A percentile compares a stretch with the other conserved stretches of the same genome.
Evolutionary conservation across 2,797 vertebrate species (phyloP).

Genomic region (Notolepis coatsorum): DNA sequence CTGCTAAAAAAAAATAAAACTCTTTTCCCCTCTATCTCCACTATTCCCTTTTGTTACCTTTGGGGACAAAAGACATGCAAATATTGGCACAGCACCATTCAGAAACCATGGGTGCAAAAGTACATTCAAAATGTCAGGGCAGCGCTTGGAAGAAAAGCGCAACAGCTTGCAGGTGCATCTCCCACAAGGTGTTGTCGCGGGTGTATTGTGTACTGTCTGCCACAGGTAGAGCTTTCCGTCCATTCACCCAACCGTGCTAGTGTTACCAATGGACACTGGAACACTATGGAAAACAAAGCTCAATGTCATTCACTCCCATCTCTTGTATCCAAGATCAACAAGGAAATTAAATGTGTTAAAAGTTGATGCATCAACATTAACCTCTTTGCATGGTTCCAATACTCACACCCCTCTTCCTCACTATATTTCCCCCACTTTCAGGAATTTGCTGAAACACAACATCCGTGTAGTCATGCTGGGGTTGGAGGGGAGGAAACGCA

Average conservation of each 20-base stretch:
- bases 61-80: slow-evolving; percentile 80
- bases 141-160: slow-evolving; percentile 46
- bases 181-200: slow-evolving; percentile 14
- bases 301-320: neutral
- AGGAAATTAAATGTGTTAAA: slow-evolving; percentile 20
- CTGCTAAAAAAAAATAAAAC: slow-evolving; percentile 72
- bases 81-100: slow-evolving; percentile 72
- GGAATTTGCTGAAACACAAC: slow-evolving; percentile 88
- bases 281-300: neutral
- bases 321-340: slow-evolving; percentile 3
- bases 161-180: slow-evolving; percentile 63
- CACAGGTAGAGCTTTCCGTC: slow-evolving; percentile 34
- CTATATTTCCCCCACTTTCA: slow-evolving; percentile 77
- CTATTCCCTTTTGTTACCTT: slow-evolving; percentile 68
- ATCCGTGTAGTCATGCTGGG: slow-evolving; percentile 88
- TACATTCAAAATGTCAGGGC: slow-evolving; percentile 77
- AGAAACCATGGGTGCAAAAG: slow-evolving; percentile 62
- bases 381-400: slow-evolving; percentile 24
- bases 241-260: slow-evolving; percentile 5
- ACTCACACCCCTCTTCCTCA: neutral
- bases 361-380: slow-evolving; percentile 54
- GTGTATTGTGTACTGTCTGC: slow-evolving; percentile 28
- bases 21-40: slow-evolving; percentile 56
- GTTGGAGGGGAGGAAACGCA: slow-evolving; percentile 77
- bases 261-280: slow-evolving; percentile 6